Base-by-base conservation (phyloP, 1,140 invertebrate species). In the Popillia japonica region DNA sequence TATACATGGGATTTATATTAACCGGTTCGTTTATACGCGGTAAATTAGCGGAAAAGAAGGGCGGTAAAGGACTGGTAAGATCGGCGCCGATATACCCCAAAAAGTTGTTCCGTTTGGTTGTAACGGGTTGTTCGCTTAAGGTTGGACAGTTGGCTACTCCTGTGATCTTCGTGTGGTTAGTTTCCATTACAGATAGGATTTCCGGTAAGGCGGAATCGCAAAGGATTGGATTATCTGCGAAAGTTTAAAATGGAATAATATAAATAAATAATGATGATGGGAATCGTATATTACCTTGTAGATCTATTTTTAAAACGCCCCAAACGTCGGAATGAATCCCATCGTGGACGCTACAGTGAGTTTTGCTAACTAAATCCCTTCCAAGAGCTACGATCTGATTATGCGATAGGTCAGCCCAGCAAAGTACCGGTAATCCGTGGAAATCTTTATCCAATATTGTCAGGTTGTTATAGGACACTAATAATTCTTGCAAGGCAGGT, bases 401-500 rank as follows among this genome's bases (percentile, higher is more conserved):
- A 80, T 92, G 90, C 3, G 92, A 93, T 1, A 96, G 86, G 84
- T 95, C 93, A 0, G 93, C 94, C 83, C 90, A 90, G 83, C 94
- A 96, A 3, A 96, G 87, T 0, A 91, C 90, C 0, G 94, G 94
- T 73, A 95, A 87, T 0, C 94, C 94, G 79, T 94, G 93, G 84
- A 96, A 95, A 85, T 95, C 94, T 81, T 91, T 90, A 40, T 94
- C 92, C 77, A 95, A 87, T 40, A 90, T 87, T 4, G 90, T 91
- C 2, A 96, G 87, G 61, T 91, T 90, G 84, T 96, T 95, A 83
- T 94, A 90, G 40, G 92, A 92, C 3, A 92, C 93, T 77, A 92
- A 90, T n/a, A 96, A 84, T 80, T 93, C 91, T 83, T 93, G 93
- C 77, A 96, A 84, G 9, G 90, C 90, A 7, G 93, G 93, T 64